Evolutionary conservation across 2,888 invertebrate species (phyloP).

Genomic region (Scrobipalpa costella): DNA sequence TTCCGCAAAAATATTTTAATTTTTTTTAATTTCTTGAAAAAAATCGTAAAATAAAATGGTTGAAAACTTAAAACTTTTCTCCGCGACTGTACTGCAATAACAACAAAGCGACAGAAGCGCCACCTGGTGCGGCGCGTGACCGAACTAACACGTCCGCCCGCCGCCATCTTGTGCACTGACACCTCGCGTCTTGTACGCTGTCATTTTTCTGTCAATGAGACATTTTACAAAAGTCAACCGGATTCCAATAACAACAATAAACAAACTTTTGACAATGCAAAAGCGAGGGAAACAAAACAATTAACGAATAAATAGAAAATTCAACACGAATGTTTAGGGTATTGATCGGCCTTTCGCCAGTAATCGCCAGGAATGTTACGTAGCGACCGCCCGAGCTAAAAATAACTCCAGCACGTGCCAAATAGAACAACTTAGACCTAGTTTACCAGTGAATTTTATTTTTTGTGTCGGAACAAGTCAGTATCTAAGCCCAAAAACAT

Average conservation of each 20-base stretch:
- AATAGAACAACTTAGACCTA: slow-evolving; percentile 34
- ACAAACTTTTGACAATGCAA: slow-evolving; percentile 47
- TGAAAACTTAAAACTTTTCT: background rate
- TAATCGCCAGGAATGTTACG: slow-evolving; percentile 43
- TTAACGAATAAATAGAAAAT: slow-evolving; percentile 4
- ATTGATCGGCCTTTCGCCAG: slow-evolving; percentile 50
- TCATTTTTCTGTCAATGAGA: slow-evolving; percentile 75
- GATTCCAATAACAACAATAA: slow-evolving; percentile 71
- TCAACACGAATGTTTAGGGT: slow-evolving; percentile 26
- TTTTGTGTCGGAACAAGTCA: background rate
- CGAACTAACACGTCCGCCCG: slow-evolving; percentile 42
- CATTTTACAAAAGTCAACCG: slow-evolving; percentile 67
- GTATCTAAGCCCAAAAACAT: background rate
- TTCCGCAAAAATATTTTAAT: no score
- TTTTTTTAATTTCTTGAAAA: no score
- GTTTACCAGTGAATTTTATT: background rate
- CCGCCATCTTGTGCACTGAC: slow-evolving; percentile 66
- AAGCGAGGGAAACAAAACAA: slow-evolving; percentile 26
- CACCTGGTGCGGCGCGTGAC: slow-evolving; percentile 66
- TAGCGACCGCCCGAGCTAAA: slow-evolving; percentile 57
- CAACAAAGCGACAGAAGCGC: slow-evolving; percentile 59
- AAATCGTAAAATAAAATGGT: background rate
- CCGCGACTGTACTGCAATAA: slow-evolving; percentile 32
- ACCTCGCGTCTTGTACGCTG: slow-evolving; percentile 53
- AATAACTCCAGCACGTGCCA: slow-evolving; percentile 73